Base-by-base conservation (phyloP, 2,113 vertebrate genomes). In the Phainopepla nitens region DNA sequence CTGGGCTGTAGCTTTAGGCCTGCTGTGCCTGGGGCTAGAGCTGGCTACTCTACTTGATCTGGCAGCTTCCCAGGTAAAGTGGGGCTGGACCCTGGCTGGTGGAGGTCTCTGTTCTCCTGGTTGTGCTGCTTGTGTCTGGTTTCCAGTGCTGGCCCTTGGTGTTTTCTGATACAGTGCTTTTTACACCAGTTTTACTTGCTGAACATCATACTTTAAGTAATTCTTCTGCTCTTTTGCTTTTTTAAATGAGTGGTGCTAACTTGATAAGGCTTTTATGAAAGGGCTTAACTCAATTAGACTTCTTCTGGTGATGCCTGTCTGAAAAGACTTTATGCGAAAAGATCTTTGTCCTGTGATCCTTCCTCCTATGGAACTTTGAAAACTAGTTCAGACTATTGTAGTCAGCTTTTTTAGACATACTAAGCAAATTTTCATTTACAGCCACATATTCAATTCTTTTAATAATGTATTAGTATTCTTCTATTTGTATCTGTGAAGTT, bases 1-100 rank as follows among this genome's bases (percentile, higher is more conserved):
- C 4, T 57, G 1, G 5, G 10, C 0, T 70, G 7, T 0, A 19
- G 9, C 1, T 66, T 3, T 0, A 8, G 3, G 0, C 5, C 1
- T 35, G 7, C 3, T 64, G 0, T 11, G 9, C 1, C 1, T 51
- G 1, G 39, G 39, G 39, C 39, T 39, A 39, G 39, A 39, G 39
- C 39, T 12, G 39, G 39, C 39, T 39, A 10, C 39, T 39, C 39
- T 9, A 39, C 39, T 39, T 39, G 39, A 54, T 11, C 12, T 35
- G 14, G 17, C 2, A 29, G 5, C 5, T 81, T 64, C 7, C 56
- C 10, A 31, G 64, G 36, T 66, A 9, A 2, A 3, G 13, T 3
- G 12, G 9, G 42, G 11, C 3, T 77, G n/a, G 10, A 22, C 3
- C 17, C 3, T 69, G 33, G 3, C 11, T 73, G 23, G 5, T 64